phyloP scores from a whole-genome alignment of 2,797 vertebrate species.

The Amniataba percoides region DNA sequence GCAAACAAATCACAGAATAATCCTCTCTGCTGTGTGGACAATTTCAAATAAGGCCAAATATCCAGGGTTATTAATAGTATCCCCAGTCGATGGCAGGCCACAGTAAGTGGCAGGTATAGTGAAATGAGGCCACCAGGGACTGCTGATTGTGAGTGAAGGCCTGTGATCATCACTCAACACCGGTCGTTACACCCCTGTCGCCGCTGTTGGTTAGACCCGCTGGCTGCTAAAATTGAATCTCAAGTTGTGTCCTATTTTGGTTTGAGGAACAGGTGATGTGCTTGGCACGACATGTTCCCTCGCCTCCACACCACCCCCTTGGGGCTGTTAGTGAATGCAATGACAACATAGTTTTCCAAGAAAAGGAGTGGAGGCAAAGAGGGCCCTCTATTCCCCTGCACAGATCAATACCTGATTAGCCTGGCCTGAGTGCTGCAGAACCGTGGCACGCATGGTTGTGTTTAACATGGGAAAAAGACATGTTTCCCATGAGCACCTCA shows the following conservation, averaged over 20 bases:
- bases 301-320: conserved; percentile 67
- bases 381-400: conserved; percentile 4
- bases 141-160: conserved; percentile 71
- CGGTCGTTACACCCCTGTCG: conserved; percentile 65
- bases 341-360: conserved; percentile 77
- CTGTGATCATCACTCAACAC: conserved; percentile 80
- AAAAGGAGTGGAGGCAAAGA: conserved; percentile 61
- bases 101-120: conserved; percentile 76
- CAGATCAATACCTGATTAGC: conserved; percentile 67
- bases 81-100: conserved; percentile 46
- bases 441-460: conserved; percentile 39
- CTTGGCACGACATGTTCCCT: conserved; percentile 68
- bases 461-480: conserved; percentile 56
- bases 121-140: conserved; percentile 71
- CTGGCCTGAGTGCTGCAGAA: conserved; percentile 16
- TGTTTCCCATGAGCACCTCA: conserved; percentile 66
- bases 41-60: conserved; percentile 57
- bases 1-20: conserved; percentile 39
- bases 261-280: conserved; percentile 83
- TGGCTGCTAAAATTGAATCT: conserved; percentile 85
- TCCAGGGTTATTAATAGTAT: conserved; percentile 65
- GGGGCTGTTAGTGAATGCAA: conserved; percentile 75
- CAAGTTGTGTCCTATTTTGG: conserved; percentile 85
- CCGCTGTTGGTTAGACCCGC: conserved; percentile 62
- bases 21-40: conserved; percentile 27